phyloP scores from a whole-genome alignment of 2,797 vertebrate genomes.

The Sebastes goodei region DNA sequence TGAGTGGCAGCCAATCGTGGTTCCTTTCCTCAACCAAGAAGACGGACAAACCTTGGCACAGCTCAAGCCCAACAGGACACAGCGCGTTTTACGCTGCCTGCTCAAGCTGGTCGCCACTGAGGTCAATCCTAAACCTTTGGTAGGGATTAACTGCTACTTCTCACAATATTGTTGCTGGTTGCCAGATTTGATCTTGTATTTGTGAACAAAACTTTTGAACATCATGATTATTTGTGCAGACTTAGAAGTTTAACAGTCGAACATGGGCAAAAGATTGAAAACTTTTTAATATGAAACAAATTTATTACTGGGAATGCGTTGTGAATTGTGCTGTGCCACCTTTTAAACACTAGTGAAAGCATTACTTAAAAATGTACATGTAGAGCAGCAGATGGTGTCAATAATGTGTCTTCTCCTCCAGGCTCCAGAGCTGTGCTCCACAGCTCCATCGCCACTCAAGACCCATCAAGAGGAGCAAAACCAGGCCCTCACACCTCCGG shows the following conservation, averaged over 20 bases:
- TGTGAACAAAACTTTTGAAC: not conserved
- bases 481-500: slow-evolving; percentile 87
- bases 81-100: slow-evolving; percentile 91
- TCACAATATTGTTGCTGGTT: not conserved
- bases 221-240: not conserved
- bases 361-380: not conserved
- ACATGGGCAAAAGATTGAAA: not conserved
- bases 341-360: not conserved
- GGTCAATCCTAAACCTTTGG: slow-evolving; percentile 94
- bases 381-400: not conserved
- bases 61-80: slow-evolving; percentile 78
- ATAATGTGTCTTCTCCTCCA: slow-evolving; percentile 52
- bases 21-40: slow-evolving; percentile 37
- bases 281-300: not conserved
- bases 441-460: slow-evolving; percentile 89
- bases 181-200: not conserved
- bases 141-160: slow-evolving; percentile 35
- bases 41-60: slow-evolving; percentile 57
- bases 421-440: slow-evolving; percentile 87
- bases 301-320: not conserved
- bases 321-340: not conserved
- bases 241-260: not conserved
- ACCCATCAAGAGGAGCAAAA: slow-evolving; percentile 88
- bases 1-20: slow-evolving; percentile 87
- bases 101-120: slow-evolving; percentile 93